phyloP scores from a whole-genome alignment of 2,797 vertebrate genomes.

The Kryptopterus vitreolus region DNA sequence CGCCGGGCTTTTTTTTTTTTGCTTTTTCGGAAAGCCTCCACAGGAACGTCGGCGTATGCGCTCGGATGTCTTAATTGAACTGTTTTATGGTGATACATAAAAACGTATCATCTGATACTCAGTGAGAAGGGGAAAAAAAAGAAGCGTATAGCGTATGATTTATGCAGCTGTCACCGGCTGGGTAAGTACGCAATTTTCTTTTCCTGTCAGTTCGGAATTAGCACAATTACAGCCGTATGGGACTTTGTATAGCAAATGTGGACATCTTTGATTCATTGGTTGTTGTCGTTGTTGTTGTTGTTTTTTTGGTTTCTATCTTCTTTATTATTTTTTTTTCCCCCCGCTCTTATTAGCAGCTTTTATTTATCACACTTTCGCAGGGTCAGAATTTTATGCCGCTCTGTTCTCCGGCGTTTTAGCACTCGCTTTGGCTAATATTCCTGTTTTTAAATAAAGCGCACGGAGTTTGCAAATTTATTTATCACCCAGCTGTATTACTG shows the following conservation, averaged over 20 bases:
- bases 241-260: not conserved
- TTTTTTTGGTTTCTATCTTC: conserved; percentile 17
- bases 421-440: conserved; percentile 59
- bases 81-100: conserved; percentile 29
- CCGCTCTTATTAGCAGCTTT: conserved; percentile 50
- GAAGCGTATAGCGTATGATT: conserved; percentile 11
- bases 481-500: conserved; percentile 68
- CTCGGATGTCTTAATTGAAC: conserved; percentile 15
- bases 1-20: too few species aligned
- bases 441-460: conserved; percentile 63
- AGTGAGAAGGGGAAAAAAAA: too few species aligned
- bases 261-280: not conserved
- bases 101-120: conserved; percentile 26
- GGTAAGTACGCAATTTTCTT: conserved; percentile 32
- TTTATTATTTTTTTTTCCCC: not conserved
- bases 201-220: conserved; percentile 30
- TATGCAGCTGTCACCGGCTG: conserved; percentile 36
- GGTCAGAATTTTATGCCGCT: conserved; percentile 63
- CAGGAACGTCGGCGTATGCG: not conserved
- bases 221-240: conserved; percentile 35
- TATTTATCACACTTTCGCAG: conserved; percentile 64
- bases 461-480: conserved; percentile 62
- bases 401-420: conserved; percentile 58
- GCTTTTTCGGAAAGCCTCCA: not conserved
- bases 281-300: too few species aligned